These are phyloP conservation scores for Coendou prehensilis DNA, from an alignment of 2,797 vertebrate genomes.

Conservation along the genomic window DNA sequence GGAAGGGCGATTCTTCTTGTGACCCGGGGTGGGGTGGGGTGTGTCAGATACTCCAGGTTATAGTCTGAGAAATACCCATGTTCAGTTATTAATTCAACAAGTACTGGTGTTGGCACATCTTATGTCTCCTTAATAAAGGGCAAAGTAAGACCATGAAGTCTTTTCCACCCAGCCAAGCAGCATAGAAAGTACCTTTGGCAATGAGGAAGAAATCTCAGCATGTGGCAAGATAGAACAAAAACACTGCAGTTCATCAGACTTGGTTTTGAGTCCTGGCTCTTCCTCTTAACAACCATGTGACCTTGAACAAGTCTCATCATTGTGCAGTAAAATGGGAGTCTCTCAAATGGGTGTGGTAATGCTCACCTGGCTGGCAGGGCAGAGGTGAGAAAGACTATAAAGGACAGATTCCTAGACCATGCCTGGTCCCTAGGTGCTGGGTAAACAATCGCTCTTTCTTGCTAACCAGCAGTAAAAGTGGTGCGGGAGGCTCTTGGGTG, in stretches of 20 bases:
- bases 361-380: neutral
- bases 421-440: neutral
- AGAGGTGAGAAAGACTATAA: neutral
- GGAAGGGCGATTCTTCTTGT: neutral
- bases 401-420: fast-evolving
- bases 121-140: neutral
- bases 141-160: neutral
- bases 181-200: neutral
- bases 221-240: neutral
- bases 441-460: neutral
- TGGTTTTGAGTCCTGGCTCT: conserved; percentile 19
- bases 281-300: neutral
- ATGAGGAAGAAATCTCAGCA: neutral
- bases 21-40: neutral
- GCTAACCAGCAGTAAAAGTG: neutral
- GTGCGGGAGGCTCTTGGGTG: neutral
- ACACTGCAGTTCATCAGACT: neutral
- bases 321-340: neutral
- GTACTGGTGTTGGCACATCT: neutral
- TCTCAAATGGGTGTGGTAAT: neutral
- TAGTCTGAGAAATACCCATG: neutral
- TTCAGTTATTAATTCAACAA: neutral
- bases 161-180: neutral
- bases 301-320: neutral
- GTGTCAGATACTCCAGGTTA: neutral